phyloP scores from a whole-genome alignment of 1,140 invertebrate genomes.

The Hormaphis cornu region DNA sequence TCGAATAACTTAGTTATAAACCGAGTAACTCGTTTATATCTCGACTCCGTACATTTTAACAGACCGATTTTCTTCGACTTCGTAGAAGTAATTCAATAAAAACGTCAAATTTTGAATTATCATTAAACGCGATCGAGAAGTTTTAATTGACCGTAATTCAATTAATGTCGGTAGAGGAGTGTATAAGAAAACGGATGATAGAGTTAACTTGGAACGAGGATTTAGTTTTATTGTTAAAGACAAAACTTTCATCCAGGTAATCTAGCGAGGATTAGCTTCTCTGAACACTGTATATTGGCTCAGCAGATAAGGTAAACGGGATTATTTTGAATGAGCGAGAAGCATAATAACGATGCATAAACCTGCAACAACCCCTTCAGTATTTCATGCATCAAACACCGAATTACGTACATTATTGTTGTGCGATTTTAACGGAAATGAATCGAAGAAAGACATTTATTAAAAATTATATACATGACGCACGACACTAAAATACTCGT shows the following conservation, averaged over 20 bases:
- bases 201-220: background rate
- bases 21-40: background rate
- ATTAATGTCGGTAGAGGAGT: background rate
- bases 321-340: slow-evolving; percentile 1
- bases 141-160: slow-evolving; percentile 14
- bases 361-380: background rate
- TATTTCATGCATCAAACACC: background rate
- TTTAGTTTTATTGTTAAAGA: slow-evolving; percentile 13
- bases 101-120: slow-evolving; percentile 7
- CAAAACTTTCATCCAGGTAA: slow-evolving; percentile 9
- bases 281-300: background rate
- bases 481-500: no score
- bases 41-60: background rate
- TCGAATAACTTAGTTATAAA: background rate
- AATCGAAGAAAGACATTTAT: no score
- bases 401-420: no score
- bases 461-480: no score
- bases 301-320: background rate
- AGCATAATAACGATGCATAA: slow-evolving; percentile 5
- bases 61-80: no score
- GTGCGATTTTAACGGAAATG: no score
- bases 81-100: background rate
- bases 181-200: background rate
- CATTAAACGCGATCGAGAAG: background rate
- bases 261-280: background rate